Conservation (phyloP, 23 tunicate genomes). For the Botrylloides violaceus region DNA sequence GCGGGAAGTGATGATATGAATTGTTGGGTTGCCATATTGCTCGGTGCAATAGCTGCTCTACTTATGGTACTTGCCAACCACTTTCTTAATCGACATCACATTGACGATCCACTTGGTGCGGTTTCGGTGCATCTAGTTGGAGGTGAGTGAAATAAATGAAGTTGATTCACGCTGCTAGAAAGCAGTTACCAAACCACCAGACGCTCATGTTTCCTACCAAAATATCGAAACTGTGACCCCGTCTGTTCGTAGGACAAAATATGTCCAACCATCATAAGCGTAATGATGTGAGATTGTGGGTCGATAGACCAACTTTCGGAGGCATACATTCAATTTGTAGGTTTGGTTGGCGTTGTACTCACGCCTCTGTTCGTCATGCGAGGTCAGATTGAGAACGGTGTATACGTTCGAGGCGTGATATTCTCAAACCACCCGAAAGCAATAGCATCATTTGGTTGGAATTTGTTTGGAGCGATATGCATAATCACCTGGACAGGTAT, state of each 20-base stretch:
- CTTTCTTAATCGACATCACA: conserved; percentile 26
- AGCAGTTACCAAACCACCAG: too few species aligned
- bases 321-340: background rate
- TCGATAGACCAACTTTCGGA: too few species aligned
- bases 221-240: too few species aligned
- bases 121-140: conserved; percentile 81
- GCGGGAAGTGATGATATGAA: conserved; percentile 66
- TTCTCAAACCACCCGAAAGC: conserved; percentile 38
- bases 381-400: conserved; percentile 29
- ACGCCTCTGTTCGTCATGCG: conserved; percentile 55
- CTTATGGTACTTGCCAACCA: conserved; percentile 31
- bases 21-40: conserved; percentile 76
- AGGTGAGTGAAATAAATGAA: conserved; percentile 8
- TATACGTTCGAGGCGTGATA: conserved; percentile 42
- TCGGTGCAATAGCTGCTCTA: conserved; percentile 63
- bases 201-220: too few species aligned
- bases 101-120: conserved; percentile 93
- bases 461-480: conserved; percentile 37
- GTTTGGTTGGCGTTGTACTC: conserved; percentile 47
- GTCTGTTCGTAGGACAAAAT: too few species aligned
- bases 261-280: too few species aligned
- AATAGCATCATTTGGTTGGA: conserved; percentile 65
- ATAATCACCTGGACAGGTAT: conserved; percentile 54
- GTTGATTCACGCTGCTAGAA: too few species aligned
- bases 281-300: too few species aligned